Conservation (phyloP, 2,113 vertebrate species). For the Fulmarus glacialis region DNA sequence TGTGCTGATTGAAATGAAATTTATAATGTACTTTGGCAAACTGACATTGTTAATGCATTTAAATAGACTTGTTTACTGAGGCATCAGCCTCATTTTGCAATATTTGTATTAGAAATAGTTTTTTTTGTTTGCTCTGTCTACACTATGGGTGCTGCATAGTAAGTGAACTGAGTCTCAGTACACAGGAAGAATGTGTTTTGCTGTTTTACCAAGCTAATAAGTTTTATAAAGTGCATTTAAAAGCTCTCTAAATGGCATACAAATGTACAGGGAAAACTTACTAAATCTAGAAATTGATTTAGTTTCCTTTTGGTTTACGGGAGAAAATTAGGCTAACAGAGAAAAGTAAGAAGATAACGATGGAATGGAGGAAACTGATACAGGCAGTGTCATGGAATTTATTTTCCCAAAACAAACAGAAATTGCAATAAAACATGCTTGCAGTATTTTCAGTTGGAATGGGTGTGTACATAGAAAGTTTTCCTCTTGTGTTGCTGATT, state of each 20-base stretch:
- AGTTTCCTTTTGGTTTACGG: neutral
- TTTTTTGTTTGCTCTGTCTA: neutral
- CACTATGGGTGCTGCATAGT: neutral
- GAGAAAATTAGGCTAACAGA: neutral
- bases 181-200: neutral
- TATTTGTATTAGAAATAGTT: slow-evolving; percentile 54
- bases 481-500: neutral
- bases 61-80: slow-evolving; percentile 58
- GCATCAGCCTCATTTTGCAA: slow-evolving; percentile 33
- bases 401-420: neutral
- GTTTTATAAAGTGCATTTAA: neutral
- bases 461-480: neutral
- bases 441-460: neutral
- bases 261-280: neutral
- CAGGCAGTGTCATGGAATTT: neutral
- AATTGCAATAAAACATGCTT: neutral
- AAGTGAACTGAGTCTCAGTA: slow-evolving; percentile 19
- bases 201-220: neutral
- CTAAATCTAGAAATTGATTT: neutral
- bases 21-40: slow-evolving; percentile 27
- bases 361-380: neutral
- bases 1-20: slow-evolving; percentile 34
- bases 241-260: neutral
- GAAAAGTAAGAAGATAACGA: neutral
- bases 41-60: slow-evolving; percentile 54